Evolutionary conservation across 2,113 vertebrate species (phyloP).

Genomic region (Leptocoma aspasia): DNA sequence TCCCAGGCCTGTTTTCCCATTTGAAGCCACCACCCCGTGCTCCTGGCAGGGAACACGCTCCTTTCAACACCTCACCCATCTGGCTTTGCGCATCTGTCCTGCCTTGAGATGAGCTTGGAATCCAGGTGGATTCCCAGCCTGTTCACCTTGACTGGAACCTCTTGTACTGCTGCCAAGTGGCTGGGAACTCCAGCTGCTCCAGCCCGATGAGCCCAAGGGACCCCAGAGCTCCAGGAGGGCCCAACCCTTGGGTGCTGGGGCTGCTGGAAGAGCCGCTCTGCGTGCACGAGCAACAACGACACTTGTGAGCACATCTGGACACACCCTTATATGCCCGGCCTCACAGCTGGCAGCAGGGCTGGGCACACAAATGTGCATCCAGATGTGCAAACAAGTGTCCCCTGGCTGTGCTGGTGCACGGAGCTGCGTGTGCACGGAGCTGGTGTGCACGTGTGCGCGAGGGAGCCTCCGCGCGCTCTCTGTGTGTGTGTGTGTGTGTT

Average conservation of each 20-base stretch:
- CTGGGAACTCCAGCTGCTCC: not conserved
- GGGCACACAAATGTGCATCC: not conserved
- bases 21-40: not conserved
- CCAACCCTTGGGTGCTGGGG: not conserved
- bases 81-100: not conserved
- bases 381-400: not conserved
- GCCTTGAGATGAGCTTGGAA: not conserved
- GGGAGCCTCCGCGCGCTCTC: not conserved
- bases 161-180: not conserved
- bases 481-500: not conserved
- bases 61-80: constrained; percentile 15
- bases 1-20: not conserved
- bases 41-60: not conserved
- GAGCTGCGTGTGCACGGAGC: not conserved
- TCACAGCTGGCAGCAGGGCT: not conserved
- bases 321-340: not conserved
- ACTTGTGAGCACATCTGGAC: not conserved
- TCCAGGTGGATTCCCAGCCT: not conserved
- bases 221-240: not conserved
- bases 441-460: not conserved
- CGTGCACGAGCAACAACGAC: fast-evolving
- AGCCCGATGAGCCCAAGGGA: not conserved
- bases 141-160: not conserved
- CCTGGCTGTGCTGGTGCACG: fast-evolving
- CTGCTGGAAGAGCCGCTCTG: not conserved